These are phyloP conservation scores for Pentamera pediparva DNA, from an alignment of 53 echinoderm and acorn worm species.

Conservation along the genomic window DNA sequence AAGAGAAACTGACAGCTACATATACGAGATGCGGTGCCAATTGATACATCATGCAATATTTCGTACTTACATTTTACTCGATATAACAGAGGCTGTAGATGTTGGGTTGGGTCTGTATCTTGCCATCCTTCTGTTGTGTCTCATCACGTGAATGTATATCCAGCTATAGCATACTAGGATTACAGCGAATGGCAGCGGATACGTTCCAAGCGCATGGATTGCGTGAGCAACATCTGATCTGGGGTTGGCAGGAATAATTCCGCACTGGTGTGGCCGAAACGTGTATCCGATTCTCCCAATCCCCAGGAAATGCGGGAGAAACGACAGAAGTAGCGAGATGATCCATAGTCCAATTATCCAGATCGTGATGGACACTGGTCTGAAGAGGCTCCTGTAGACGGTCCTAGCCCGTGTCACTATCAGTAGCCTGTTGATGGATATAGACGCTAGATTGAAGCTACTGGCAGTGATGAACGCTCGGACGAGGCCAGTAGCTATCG, in stretches of 20 bases:
- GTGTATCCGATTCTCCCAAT: conserved; percentile 7
- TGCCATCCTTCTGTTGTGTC: background rate
- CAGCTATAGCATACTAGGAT: background rate
- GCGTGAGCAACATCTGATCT: background rate
- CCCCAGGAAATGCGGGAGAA: background rate
- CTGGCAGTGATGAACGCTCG: background rate
- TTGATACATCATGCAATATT: background rate
- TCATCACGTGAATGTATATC: background rate
- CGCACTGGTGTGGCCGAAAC: conserved; percentile 1
- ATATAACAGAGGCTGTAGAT: background rate
- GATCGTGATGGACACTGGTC: background rate
- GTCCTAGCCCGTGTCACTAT: background rate
- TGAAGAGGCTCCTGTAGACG: background rate
- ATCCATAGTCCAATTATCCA: conserved; percentile 8
- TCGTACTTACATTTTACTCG: background rate
- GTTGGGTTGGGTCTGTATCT: background rate
- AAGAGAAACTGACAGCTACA: no score
- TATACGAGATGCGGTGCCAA: background rate
- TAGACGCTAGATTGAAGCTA: background rate
- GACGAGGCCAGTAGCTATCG: background rate
- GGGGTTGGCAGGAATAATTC: conserved; percentile 1
- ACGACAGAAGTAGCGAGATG: background rate
- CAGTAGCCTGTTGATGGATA: background rate
- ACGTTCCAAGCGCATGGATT: background rate
- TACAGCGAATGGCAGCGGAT: background rate